Conservation (phyloP, 2,113 vertebrate species). For the Xenotilapia caudafasciata region DNA sequence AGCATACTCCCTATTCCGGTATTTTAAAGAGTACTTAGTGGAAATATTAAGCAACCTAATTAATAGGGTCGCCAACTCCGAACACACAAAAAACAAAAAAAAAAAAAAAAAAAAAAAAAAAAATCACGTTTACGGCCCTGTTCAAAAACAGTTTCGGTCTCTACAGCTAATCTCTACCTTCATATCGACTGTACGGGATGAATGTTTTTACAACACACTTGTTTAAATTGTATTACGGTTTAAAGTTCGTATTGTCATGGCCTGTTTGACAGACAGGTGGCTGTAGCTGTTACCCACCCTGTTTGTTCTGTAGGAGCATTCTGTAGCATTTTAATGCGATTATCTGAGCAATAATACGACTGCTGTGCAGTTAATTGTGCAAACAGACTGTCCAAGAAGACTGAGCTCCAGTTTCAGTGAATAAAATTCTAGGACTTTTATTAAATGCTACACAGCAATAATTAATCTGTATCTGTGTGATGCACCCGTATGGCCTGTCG, state of each 20-base stretch:
- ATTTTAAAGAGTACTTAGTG: neutral
- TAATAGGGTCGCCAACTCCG: rapidly evolving
- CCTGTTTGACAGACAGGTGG: neutral
- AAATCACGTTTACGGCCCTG: neutral
- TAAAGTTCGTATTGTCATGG: neutral
- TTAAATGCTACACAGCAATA: neutral
- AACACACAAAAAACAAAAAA: neutral
- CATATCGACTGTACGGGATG: neutral
- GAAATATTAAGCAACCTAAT: neutral
- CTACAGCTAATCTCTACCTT: neutral
- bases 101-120: neutral
- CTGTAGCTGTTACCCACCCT: neutral
- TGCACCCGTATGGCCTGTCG: neutral
- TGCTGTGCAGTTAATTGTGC: neutral
- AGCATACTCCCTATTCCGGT: rapidly evolving
- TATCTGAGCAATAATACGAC: neutral
- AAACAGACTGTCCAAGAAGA: neutral
- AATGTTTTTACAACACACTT: neutral
- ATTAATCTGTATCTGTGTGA: neutral
- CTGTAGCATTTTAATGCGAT: neutral
- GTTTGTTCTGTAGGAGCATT: neutral
- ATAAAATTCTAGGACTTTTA: neutral
- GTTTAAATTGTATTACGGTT: neutral
- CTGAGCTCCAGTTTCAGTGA: neutral
- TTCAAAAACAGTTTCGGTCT: neutral